Evolutionary conservation across 2,113 vertebrate species (phyloP).

Genomic region (Pogona vitticeps): DNA sequence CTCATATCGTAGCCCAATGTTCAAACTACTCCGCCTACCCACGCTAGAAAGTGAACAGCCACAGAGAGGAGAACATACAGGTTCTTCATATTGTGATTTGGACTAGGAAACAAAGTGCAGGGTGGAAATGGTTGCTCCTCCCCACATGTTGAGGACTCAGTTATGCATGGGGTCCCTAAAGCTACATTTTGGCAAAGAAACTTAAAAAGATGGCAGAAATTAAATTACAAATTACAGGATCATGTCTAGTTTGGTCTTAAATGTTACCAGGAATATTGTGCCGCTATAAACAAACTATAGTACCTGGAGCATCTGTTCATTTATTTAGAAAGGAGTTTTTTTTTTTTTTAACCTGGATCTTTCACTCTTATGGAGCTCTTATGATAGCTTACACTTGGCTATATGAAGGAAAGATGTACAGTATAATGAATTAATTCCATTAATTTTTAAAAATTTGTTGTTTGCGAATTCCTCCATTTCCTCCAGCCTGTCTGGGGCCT

Average conservation of each 20-base stretch:
- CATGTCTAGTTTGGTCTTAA: not conserved
- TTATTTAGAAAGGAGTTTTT: not conserved
- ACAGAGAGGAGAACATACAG: not conserved
- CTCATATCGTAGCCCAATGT: not conserved
- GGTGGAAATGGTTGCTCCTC: not conserved
- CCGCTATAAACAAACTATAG: not conserved
- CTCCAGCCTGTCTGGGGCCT: too few relatives aligned
- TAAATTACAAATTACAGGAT: not conserved
- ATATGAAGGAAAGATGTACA: not conserved
- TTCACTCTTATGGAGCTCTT: too few relatives aligned
- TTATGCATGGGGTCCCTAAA: too few relatives aligned
- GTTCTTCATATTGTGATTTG: not conserved
- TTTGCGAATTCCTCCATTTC: too few relatives aligned
- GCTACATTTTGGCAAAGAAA: not conserved
- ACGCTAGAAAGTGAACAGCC: not conserved
- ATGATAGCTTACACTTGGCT: not conserved
- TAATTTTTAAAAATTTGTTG: too few relatives aligned
- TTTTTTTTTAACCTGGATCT: not conserved
- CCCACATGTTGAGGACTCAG: too few relatives aligned
- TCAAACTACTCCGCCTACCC: not conserved
- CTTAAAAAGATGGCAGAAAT: not conserved
- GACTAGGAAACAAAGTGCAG: not conserved
- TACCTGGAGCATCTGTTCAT: not conserved
- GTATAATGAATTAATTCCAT: not conserved
- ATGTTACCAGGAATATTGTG: not conserved